Base-by-base conservation (phyloP, 1,140 invertebrate genomes). In the Heliconius congener region DNA sequence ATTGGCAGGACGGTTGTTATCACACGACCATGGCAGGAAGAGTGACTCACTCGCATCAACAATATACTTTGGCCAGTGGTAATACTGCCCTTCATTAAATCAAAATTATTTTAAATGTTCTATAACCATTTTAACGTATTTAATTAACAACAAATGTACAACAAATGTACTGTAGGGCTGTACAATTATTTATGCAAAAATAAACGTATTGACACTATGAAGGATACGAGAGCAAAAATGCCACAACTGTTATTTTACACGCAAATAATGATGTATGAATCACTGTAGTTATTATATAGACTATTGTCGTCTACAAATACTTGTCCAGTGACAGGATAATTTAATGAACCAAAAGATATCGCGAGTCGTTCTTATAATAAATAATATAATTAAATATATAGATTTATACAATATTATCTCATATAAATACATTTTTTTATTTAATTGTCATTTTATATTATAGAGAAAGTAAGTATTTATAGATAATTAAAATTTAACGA, bases 1-100 rank as follows among this genome's bases (percentile, higher is more conserved):
- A 88, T 90, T 87, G 89, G 91, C 93, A 93, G 93, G 93, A 93
- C 89, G 93, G 89, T 80, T 86, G 91, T 93, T 93, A 93, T 93
- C 91, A 90, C 81, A 82, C 80, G 80, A 83, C 83, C 81, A 83
- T 82, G 85, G 88, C 91, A 94, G 93, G 93, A 94, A 91, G 90
- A 88, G 79, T 94, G 93, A 92, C 57, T 92, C 91, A 93, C 81
- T 76, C 79, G 78, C 79, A 83, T 76, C 84, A 83, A 88, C 87
- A 86, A 86, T 91, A 88, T 91, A 87, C 91, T 87, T 86, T 88
- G 89, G 88, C 87, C 85, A 84, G 84, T 82, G 85, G 77, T 82
- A 80, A 85, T 78, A 74, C 80, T 70, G 82, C 84, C 87, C 88
- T 88, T 87, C 83, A 84, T 88, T 88, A 81, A 85, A 84, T 81